A percentile compares a stretch with the other conserved stretches of the same genome.
Conservation (phyloP, 2,113 vertebrate genomes). For the Salminus brasiliensis region DNA sequence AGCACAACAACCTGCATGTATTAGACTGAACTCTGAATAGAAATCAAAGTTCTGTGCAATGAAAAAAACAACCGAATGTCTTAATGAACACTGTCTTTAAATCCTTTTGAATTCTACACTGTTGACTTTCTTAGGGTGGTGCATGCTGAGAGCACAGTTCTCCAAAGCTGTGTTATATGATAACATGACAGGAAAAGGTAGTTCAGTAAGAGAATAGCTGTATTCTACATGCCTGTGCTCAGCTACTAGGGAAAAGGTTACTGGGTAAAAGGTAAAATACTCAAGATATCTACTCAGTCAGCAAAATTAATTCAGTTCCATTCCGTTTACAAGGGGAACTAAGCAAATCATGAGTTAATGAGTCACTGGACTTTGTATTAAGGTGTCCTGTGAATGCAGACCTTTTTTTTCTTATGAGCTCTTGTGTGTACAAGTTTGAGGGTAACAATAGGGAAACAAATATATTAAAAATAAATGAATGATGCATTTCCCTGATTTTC, state of each 20-base stretch:
- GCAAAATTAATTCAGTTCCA: background rate
- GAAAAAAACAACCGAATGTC: no score
- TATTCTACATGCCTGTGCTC: background rate
- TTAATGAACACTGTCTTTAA: background rate
- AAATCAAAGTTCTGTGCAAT: no score
- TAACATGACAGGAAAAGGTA: background rate
- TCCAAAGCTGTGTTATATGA: background rate
- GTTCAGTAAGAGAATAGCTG: background rate
- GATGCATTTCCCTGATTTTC: no score
- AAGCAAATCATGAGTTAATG: background rate
- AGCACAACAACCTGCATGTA: background rate
- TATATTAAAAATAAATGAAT: no score
- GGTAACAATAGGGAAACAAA: no score
- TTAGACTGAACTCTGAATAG: no score
- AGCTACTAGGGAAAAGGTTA: conserved; percentile 1
- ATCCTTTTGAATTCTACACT: background rate
- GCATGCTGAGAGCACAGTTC: background rate
- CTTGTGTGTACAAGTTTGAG: no score
- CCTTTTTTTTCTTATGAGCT: no score
- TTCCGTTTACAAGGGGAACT: background rate
- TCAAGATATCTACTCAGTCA: background rate
- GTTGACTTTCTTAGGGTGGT: background rate
- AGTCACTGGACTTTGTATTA: background rate
- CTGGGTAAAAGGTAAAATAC: conserved; percentile 12
- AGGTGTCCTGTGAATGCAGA: background rate